These are phyloP conservation scores for Philereme vetulata DNA, from an alignment of 2,888 invertebrate species.

Conservation along the genomic window DNA sequence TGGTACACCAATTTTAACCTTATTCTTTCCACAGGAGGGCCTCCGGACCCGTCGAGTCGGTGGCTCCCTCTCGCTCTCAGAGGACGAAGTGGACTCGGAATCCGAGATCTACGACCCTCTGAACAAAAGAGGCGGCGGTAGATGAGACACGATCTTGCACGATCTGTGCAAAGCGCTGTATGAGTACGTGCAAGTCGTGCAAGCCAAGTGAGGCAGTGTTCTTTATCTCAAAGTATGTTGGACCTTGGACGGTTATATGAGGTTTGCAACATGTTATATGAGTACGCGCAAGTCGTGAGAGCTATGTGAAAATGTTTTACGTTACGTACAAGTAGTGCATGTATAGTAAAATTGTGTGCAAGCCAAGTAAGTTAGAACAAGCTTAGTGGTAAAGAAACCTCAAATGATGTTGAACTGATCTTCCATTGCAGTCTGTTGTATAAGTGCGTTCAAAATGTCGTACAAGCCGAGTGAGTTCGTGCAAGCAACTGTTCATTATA, in stretches of 20 bases:
- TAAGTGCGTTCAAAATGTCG: background rate
- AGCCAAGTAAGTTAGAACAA: background rate
- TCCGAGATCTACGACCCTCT: conserved; percentile 75
- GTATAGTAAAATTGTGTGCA: background rate
- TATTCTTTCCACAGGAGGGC: conserved; percentile 69
- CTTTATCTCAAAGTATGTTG: background rate
- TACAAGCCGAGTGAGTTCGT: conserved; percentile 2
- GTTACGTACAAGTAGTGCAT: too few species aligned
- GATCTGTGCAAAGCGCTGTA: conserved; percentile 78
- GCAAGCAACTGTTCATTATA: background rate
- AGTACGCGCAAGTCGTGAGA: conserved; percentile 9
- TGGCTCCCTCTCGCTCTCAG: conserved; percentile 91
- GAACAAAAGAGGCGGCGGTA: conserved; percentile 71
- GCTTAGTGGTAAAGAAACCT: too few species aligned
- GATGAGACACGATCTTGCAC: conserved; percentile 77
- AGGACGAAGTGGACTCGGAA: conserved; percentile 92
- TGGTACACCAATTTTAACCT: conserved; percentile 29
- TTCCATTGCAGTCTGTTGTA: too few species aligned
- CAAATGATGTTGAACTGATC: too few species aligned
- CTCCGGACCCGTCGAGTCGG: conserved; percentile 87
- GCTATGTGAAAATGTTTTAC: background rate
- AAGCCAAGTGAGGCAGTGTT: conserved; percentile 12
- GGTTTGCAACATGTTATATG: background rate
- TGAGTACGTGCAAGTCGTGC: conserved; percentile 52
- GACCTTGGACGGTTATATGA: background rate